A percentile compares a stretch with the other conserved stretches of the same genome.
Conservation (phyloP, 2,113 vertebrate species). For the Girardinichthys multiradiatus region DNA sequence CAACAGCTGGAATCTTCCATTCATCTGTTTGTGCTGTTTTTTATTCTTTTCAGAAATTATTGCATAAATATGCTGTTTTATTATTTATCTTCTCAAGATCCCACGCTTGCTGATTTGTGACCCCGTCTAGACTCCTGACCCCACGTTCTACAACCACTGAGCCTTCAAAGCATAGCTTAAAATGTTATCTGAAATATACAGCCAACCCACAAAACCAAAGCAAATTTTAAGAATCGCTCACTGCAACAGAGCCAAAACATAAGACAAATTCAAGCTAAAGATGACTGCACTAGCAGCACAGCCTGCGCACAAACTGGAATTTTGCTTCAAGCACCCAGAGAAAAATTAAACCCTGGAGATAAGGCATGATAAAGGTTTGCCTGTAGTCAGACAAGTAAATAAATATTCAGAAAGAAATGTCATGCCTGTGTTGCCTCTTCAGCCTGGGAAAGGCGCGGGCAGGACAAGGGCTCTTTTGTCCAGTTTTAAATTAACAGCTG, state of each 20-base stretch:
- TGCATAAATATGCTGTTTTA: too few relatives aligned
- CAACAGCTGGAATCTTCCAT: too few relatives aligned
- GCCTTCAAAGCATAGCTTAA: neutral
- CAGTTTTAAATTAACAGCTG: constrained; percentile 48
- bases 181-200: neutral
- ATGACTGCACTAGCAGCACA: neutral
- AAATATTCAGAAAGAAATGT: constrained; percentile 74
- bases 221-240: neutral
- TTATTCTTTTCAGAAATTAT: too few relatives aligned
- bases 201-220: neutral
- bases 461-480: constrained; percentile 75
- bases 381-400: constrained; percentile 63
- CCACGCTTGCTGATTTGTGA: neutral
- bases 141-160: neutral
- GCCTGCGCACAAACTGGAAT: neutral
- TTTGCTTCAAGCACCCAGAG: constrained; percentile 9
- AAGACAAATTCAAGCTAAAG: neutral
- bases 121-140: neutral
- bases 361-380: constrained; percentile 51
- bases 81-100: too few relatives aligned
- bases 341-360: constrained; percentile 31
- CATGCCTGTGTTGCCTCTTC: constrained; percentile 62
- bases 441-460: constrained; percentile 77
- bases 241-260: neutral
- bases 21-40: too few relatives aligned